Evolutionary conservation across 1,140 invertebrate genomes (phyloP).

Genomic region (Galleria mellonella): DNA sequence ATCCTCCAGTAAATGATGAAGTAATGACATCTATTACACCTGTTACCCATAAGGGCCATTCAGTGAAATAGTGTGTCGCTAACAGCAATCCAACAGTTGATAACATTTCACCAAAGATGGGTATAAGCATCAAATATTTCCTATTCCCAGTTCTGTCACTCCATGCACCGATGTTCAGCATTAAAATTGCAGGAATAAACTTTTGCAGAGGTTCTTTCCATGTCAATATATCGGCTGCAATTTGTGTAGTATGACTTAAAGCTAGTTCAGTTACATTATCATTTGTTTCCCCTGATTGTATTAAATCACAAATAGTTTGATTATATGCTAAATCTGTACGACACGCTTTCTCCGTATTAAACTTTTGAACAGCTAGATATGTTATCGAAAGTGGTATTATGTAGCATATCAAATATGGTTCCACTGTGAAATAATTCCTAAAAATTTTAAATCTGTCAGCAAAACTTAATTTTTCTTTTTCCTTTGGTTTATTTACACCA

Average conservation of each 20-base stretch:
- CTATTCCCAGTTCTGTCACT: constrained; percentile 76
- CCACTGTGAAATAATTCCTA: constrained; percentile 68
- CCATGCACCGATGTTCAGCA: constrained; percentile 78
- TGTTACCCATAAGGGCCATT: constrained; percentile 72
- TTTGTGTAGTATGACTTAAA: constrained; percentile 53
- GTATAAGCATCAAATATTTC: constrained; percentile 75
- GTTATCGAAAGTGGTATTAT: constrained; percentile 71
- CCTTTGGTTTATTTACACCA: constrained; percentile 4
- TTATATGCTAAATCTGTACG: constrained; percentile 73
- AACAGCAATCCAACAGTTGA: constrained; percentile 66
- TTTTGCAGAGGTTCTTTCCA: constrained; percentile 74
- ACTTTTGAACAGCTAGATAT: constrained; percentile 71
- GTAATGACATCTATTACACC: constrained; percentile 72
- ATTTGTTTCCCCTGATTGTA: constrained; percentile 43
- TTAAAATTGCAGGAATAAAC: constrained; percentile 73
- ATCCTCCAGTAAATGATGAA: constrained; percentile 71
- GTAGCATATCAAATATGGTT: constrained; percentile 74
- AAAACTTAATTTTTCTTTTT: constrained; percentile 4
- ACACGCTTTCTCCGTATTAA: constrained; percentile 78
- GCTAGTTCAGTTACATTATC: constrained; percentile 38
- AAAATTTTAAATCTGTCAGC: not conserved
- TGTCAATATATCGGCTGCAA: constrained; percentile 73
- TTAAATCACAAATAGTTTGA: constrained; percentile 66
- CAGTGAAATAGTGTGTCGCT: constrained; percentile 68
- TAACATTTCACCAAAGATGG: constrained; percentile 73